Conservation (phyloP, 2,113 vertebrate genomes). For the Leptobrachium ailaonicum region DNA sequence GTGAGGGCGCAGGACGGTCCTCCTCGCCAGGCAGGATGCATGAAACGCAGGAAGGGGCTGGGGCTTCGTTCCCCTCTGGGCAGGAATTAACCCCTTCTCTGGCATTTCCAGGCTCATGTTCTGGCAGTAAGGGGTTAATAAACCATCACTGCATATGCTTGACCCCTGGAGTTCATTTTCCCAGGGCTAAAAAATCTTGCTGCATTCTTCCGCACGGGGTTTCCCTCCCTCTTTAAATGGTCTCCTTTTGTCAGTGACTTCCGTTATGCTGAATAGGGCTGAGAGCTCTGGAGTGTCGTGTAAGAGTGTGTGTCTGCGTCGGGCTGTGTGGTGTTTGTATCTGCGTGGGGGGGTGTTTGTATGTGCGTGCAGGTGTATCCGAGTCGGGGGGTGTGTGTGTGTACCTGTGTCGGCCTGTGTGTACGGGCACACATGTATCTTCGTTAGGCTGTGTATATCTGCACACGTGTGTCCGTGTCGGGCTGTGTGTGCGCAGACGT, state of each 20-base stretch:
- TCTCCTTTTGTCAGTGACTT: conserved; percentile 38
- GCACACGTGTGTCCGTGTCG: too few relatives aligned
- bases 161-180: conserved; percentile 48
- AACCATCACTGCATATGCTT: conserved; percentile 17
- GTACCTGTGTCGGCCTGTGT: too few relatives aligned
- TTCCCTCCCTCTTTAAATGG: conserved; percentile 15
- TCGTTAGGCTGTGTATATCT: too few relatives aligned
- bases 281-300: background rate
- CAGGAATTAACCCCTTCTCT: background rate
- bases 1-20: too few relatives aligned
- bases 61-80: too few relatives aligned
- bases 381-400: too few relatives aligned
- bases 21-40: too few relatives aligned
- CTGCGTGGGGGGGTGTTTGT: too few relatives aligned
- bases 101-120: background rate
- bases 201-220: background rate
- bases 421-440: too few relatives aligned
- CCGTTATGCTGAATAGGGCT: conserved; percentile 27
- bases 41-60: too few relatives aligned
- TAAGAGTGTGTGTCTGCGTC: background rate
- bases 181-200: conserved; percentile 38
- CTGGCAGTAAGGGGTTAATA: conserved; percentile 18
- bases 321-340: background rate
- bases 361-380: too few relatives aligned
- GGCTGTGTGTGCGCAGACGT: background rate